Evolutionary conservation across 2,888 invertebrate species (phyloP), one percentile per base, ranked within the genome.

Genomic region (Beris chalybata): DNA sequence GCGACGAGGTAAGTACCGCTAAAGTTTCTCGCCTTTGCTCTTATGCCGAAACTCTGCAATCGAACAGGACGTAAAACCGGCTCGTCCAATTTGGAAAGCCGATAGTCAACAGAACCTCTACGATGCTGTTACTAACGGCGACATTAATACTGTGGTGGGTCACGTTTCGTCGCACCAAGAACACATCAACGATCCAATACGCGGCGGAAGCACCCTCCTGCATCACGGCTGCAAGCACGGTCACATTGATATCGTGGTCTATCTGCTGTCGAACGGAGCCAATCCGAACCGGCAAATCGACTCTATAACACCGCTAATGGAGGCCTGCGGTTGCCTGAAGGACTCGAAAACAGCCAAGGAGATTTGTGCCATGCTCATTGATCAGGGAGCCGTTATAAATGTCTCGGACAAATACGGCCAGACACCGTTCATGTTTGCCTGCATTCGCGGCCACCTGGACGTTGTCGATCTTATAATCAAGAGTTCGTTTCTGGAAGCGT

Each of bases 391-490:
- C 4, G 72, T 75, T 1, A 70, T 80, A 6, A 80, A 80, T 70
- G 72, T 76, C 0, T 74, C 79, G 0, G 76, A 80, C 64, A 78
- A 76, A 61, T 77, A 72, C 53, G 81, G 81, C 3, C 74, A 73
- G 13, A 81, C 80, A 3, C 76, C 81, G 0, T 75, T 81, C 61
- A 80, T 81, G 78, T 68, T 75, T 6, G 80, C 80, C 15, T 78
- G 79, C 32, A 73, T 74, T 58, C 74, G 74, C 22, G 80, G 80
- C 0, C 74, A 74, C 45, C 67, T 71, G 1, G 72, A 70, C 5
- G 71, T 78, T 1, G 76, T 79, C 3, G 73, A 73, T 1, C 69
- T 75, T 0, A 52, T 80, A 12, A 67, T 80, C 0, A 70, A 73
- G 0, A 71, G 76, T 1, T 77, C 75, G 0, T 77, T 76, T 15